These are phyloP conservation scores for Lepus townsendii DNA, from an alignment of 2,797 vertebrate species.

Conservation along the genomic window DNA sequence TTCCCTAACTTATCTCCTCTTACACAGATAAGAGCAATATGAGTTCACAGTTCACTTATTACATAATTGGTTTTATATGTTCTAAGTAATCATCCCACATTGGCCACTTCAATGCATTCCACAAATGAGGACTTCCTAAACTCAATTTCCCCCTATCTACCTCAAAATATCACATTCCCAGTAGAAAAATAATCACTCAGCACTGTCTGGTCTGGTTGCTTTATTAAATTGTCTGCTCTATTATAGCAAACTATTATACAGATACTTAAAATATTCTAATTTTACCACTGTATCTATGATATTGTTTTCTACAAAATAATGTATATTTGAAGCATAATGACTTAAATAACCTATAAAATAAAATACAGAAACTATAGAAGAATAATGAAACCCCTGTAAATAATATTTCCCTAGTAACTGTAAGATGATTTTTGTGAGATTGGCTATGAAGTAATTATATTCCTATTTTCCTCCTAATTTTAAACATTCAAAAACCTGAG, in stretches of 20 bases:
- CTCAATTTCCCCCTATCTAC: background rate
- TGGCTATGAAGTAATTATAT: background rate
- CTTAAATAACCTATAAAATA: slow-evolving; percentile 56
- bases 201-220: background rate
- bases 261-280: slow-evolving; percentile 14
- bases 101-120: background rate
- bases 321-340: background rate
- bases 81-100: slow-evolving; percentile 19
- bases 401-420: background rate
- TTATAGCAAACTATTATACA: background rate
- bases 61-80: slow-evolving; percentile 17
- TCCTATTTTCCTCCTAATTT: slow-evolving; percentile 20
- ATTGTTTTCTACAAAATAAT: slow-evolving; percentile 7
- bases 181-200: background rate
- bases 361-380: background rate
- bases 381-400: background rate
- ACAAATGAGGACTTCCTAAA: background rate
- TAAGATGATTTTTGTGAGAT: background rate
- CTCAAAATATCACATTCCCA: background rate
- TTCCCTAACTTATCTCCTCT: background rate
- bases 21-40: background rate
- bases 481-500: background rate
- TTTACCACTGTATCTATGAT: background rate
- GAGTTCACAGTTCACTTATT: background rate
- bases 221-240: background rate